Evolutionary conservation across 1,140 invertebrate genomes (phyloP), one percentile per base, ranked within the genome.

Genomic region (Ditylenchus dipsaci): DNA sequence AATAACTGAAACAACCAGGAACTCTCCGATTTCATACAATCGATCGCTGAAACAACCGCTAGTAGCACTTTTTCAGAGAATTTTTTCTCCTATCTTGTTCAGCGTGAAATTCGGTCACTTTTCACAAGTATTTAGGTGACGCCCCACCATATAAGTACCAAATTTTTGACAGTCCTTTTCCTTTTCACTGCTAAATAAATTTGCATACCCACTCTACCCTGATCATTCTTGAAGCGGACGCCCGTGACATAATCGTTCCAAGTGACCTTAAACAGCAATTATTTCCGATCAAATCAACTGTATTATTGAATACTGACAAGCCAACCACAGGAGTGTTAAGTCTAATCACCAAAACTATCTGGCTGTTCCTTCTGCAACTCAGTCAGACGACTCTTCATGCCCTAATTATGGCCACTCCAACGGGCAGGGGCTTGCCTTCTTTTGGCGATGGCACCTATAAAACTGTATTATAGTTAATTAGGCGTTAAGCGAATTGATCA

Each of bases 381-480:
- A 21, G 78, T 62, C 29, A 84, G 47, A 38, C 78, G 47, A 30
- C 70, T 60, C 56, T 75, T 81, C 19, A 83, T 58, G 79, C 72
- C 11, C 69, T 65, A 45, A 84, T 79, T 56, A 83, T 79, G 29
- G 81, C 77, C 58, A 83, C 77, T 47, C 82, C 82, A 65, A 84
- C 80, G 13, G 82, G 83, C 27, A 78, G 65, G 1, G 83, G 82
- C 69, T 81, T 80, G 33, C 82, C 82, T 60, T 83, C 83, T 68
- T 80, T 78, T 11, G 80, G 78, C 17, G 79, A 78, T 38, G 79
- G 80, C 53, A 69, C 77, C 77, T 79, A 30, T 23, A 26, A 53
- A 17, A 53, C n/a, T 53, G 23, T 53, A 53, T 53, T 17, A 21
- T 45, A 45, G 43, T n/a, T 45, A 45, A n/a, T n/a, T n/a, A 26